Base-by-base conservation (phyloP, 2,797 vertebrate species). In the Oreochromis mossambicus region DNA sequence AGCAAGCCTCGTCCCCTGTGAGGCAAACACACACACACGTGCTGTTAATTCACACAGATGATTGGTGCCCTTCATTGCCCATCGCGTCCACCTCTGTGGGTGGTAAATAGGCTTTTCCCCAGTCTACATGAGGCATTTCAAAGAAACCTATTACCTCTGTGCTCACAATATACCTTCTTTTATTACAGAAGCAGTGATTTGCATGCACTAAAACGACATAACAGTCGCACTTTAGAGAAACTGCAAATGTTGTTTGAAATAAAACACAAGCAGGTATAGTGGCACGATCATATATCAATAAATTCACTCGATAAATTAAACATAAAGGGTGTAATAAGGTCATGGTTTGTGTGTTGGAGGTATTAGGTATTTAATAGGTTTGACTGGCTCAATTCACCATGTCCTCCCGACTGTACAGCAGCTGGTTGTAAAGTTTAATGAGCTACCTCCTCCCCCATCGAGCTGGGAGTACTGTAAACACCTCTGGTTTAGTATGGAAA, bases 331-430 rank as follows among this genome's bases (percentile, higher is more conserved):
- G 73, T 82, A 87, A 87, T 86, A 87, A 93, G 92, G 88, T 90
- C 90, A 91, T 29, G 2, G 84, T 87, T 79, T 82, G 73, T 86
- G 63, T 87, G 80, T 87, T 82, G 80, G 77, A 56, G 81, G 52
- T 90, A 89, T 92, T 90, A 94, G 94, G 78, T 89, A 88, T 92
- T 90, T 91, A 94, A 48, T 56, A 86, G 79, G 43, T 85, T 73
- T 85, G 84, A 90, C 85, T 85, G 86, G 70, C 41, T 85, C 75
- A 77, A 50, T 90, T 92, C 86, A 82, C 50, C 77, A 82, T 50
- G 11, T 84, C 83, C 61, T 51, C 6, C 79, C 77, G 9, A 9
- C 52, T 54, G 15, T 7, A 14, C 3, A 36, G 80, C 83, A n/a
- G 68, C 79, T 36, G 79, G 51, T 51, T 78, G n/a, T 51, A 58